These are phyloP conservation scores for Pangasius krempfi DNA, from an alignment of 2,797 vertebrate species.

Conservation along the genomic window DNA sequence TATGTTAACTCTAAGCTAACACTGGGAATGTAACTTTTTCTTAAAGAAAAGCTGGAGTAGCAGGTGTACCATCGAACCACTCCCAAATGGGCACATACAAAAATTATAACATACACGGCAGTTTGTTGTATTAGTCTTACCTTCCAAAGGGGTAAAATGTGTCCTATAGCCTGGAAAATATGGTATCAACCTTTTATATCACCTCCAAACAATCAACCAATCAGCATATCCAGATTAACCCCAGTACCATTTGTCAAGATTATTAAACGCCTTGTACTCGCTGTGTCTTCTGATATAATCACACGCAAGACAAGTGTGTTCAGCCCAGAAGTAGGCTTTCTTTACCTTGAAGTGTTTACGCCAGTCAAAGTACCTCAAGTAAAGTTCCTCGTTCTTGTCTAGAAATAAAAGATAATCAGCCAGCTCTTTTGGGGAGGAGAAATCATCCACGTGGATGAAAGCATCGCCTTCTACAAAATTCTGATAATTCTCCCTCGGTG, in stretches of 20 bases:
- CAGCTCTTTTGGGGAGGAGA: slow-evolving; percentile 90
- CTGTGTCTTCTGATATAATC: slow-evolving; percentile 93
- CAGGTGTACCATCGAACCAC: background rate
- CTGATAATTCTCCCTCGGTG: slow-evolving; percentile 93
- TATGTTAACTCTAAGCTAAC: background rate
- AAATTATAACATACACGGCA: background rate
- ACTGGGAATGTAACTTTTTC: background rate
- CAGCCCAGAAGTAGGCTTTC: slow-evolving; percentile 92
- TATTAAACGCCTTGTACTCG: slow-evolving; percentile 91
- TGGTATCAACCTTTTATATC: slow-evolving; percentile 17
- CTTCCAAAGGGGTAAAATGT: background rate
- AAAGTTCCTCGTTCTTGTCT: slow-evolving; percentile 93
- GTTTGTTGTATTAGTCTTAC: background rate
- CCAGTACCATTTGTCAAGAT: slow-evolving; percentile 99
- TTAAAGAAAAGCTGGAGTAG: background rate
- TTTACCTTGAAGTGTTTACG: slow-evolving; percentile 93
- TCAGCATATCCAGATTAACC: slow-evolving; percentile 70
- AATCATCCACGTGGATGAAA: slow-evolving; percentile 97
- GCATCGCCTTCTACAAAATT: slow-evolving; percentile 95
- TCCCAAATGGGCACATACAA: background rate
- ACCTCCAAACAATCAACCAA: slow-evolving; percentile 4
- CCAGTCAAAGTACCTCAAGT: slow-evolving; percentile 96
- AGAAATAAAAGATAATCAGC: slow-evolving; percentile 92
- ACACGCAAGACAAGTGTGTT: slow-evolving; percentile 94
- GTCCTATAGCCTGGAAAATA: slow-evolving; percentile 20